Percentiles rank a stretch among this genome's conserved stretches.
Evolutionary conservation across 2,888 invertebrate genomes (phyloP).

Genomic region (Xestia rhomboidea): DNA sequence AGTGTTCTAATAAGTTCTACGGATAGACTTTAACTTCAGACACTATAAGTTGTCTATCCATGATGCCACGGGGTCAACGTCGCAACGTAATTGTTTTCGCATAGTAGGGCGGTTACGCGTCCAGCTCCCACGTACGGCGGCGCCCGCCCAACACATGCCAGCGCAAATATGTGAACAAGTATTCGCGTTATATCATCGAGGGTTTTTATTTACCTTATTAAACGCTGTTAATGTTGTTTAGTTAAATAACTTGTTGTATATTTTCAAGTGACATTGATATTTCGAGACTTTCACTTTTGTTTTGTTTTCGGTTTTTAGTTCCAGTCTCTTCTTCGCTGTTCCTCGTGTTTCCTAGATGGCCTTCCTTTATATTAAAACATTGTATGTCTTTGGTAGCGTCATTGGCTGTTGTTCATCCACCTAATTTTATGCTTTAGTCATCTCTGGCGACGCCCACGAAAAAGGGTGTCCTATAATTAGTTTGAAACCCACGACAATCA

Average conservation of each 20-base stretch:
- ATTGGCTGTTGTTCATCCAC: constrained; percentile 23
- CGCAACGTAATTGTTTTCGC: constrained; percentile 66
- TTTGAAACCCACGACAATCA: constrained; percentile 6
- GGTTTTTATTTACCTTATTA: constrained; percentile 56
- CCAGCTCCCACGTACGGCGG: constrained; percentile 66
- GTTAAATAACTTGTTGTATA: background rate
- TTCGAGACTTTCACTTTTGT: background rate
- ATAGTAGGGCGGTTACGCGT: constrained; percentile 68
- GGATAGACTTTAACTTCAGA: constrained; percentile 12
- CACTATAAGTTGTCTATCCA: constrained; percentile 35
- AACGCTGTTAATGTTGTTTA: background rate
- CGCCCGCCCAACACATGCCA: constrained; percentile 63
- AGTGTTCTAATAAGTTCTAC: background rate
- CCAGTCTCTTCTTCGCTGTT: background rate
- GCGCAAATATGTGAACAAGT: constrained; percentile 58
- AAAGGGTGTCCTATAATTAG: constrained; percentile 42
- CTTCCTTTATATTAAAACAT: background rate
- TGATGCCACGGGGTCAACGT: constrained; percentile 46
- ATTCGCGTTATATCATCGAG: constrained; percentile 54
- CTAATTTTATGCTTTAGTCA: constrained; percentile 35
- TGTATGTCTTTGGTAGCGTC: background rate
- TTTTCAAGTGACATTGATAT: background rate
- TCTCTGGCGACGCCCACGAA: constrained; percentile 40
- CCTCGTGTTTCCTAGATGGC: background rate
- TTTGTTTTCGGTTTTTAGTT: background rate